A percentile compares a stretch with the other conserved stretches of the same genome.
Evolutionary conservation across 2,797 vertebrate genomes (phyloP).

Genomic region (Epinephelus coioides): DNA sequence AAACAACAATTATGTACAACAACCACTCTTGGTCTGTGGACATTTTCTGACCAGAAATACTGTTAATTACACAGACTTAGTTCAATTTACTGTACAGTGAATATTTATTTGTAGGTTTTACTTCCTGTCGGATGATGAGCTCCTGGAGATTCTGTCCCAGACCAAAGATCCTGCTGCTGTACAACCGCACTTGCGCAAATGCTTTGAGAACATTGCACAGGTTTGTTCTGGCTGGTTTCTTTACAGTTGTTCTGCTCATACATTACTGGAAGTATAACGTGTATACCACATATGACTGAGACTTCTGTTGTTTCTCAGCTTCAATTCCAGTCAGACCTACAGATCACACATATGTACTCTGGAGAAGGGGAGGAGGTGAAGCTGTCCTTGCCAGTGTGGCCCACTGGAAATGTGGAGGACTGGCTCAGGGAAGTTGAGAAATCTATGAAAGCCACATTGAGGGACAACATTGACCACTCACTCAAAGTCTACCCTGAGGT

Average conservation of each 20-base stretch:
- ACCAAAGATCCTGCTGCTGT: conserved; percentile 94
- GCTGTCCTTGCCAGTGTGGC: conserved; percentile 84
- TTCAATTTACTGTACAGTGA: conserved; percentile 1
- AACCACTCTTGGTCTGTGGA: neutral
- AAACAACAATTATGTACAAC: neutral
- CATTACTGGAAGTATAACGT: neutral
- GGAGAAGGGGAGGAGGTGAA: conserved; percentile 92
- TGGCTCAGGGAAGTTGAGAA: conserved; percentile 92
- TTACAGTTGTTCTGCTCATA: neutral
- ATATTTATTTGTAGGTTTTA: conserved; percentile 89
- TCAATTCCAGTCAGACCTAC: conserved; percentile 90
- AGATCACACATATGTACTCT: conserved; percentile 96
- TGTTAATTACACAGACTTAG: neutral
- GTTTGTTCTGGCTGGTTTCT: conserved; percentile 72
- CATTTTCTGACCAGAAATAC: neutral
- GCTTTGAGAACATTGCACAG: conserved; percentile 93
- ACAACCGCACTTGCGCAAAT: conserved; percentile 93
- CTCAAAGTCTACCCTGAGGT: conserved; percentile 88
- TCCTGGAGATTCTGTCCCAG: conserved; percentile 94
- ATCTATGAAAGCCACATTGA: conserved; percentile 92
- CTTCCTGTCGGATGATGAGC: conserved; percentile 95
- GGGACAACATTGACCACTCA: conserved; percentile 89
- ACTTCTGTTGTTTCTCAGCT: conserved; percentile 82
- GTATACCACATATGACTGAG: neutral
- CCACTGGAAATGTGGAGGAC: conserved; percentile 91